Evolutionary conservation across 2,113 vertebrate genomes (phyloP), one percentile per base, ranked within the genome.

Genomic region (Diadophis punctatus): DNA sequence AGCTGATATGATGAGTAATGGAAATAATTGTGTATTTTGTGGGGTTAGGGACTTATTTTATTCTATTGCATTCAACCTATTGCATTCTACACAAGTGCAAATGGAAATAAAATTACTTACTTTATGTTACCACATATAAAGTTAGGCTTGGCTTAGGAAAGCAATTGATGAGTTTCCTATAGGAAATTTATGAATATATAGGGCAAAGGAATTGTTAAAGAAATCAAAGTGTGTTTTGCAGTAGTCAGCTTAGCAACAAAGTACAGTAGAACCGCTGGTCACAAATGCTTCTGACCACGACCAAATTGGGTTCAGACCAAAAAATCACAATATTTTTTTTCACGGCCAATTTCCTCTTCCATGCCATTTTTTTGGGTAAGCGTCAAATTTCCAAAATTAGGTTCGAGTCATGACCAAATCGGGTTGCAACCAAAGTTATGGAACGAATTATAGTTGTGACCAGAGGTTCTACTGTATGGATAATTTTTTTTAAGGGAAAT

Each of bases 161-260:
- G 91, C 0, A 0, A 68, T 90, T 92, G 91, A 1, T 92, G 51
- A 92, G 51, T 53, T 5, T 91, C 0, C 63, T 80, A 90, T 2
- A 93, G 63, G 87, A 58, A 43, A 93, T 92, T 94, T 58, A 87
- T 16, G 92, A 94, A 96, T 95, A 90, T 60, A 7, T 8, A 92
- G 63, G 95, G 93, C 80, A 93, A 86, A 94, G 43, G 74, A 94
- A 23, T 23, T 94, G 46, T 90, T 96, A 94, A 91, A 95, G 96
- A 87, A 92, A 91, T 85, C 93, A 93, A 94, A 10, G 91, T 86
- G 4, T 58, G 89, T 94, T 95, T 96, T 80, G 46, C 60, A 87
- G 92, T 87, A 80, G 74, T 25, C 14, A 94, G 3, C 4, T 49
- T 93, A 48, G 63, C 88, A 91, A 85, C 0, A 1, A 1, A 87